Evolutionary conservation across 2,113 vertebrate species (phyloP).

Genomic region (Anseranas semipalmata): DNA sequence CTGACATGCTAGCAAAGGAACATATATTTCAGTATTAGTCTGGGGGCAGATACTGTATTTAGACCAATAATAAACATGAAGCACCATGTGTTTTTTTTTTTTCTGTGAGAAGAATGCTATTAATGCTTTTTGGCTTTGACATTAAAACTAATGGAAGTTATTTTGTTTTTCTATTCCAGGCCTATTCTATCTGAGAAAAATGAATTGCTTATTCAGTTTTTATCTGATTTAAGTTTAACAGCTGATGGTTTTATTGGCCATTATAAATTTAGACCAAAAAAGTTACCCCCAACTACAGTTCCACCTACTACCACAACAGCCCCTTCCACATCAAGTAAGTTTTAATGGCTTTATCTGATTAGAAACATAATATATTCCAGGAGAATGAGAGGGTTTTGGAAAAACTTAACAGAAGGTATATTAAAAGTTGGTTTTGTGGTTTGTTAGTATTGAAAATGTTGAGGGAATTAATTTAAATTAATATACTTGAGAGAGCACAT

Average conservation of each 20-base stretch:
- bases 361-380: background rate
- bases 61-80: background rate
- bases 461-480: background rate
- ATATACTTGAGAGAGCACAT: background rate
- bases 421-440: background rate
- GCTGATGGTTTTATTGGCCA: constrained; percentile 97
- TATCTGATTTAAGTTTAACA: constrained; percentile 96
- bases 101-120: background rate
- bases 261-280: constrained; percentile 96
- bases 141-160: background rate
- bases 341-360: background rate
- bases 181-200: constrained; percentile 94
- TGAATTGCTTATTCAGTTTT: constrained; percentile 94
- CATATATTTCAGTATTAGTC: background rate
- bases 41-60: background rate
- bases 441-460: background rate
- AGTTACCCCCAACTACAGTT: constrained; percentile 81
- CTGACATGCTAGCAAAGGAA: background rate
- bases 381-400: background rate
- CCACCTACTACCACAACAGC: constrained; percentile 82
- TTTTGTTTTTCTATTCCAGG: constrained; percentile 74
- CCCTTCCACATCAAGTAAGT: constrained; percentile 86
- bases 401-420: background rate
- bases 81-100: fast-evolving
- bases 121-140: background rate